These are phyloP conservation scores for Crossaster papposus DNA, from an alignment of 53 echinoderm and acorn worm genomes.

Conservation along the genomic window DNA sequence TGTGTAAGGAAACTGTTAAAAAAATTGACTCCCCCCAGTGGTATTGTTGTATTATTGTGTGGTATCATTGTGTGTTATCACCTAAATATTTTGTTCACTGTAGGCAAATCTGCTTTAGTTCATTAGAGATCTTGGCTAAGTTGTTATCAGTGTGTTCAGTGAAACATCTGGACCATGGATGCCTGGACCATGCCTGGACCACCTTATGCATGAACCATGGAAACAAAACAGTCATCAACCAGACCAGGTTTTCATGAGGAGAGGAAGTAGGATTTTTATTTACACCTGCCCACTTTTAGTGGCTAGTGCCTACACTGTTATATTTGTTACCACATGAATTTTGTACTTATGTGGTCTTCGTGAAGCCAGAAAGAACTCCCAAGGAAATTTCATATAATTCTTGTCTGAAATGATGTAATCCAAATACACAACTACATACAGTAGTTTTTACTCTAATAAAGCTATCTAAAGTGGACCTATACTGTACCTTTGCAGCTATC, in stretches of 20 bases:
- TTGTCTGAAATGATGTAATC: too few species aligned
- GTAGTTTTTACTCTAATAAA: too few species aligned
- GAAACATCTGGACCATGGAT: slow-evolving; percentile 19
- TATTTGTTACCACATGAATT: too few species aligned
- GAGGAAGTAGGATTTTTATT: background rate
- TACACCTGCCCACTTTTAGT: background rate
- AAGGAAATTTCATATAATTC: too few species aligned
- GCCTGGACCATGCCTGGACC: background rate
- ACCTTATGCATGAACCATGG: background rate
- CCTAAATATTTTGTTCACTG: background rate
- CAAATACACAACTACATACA: too few species aligned
- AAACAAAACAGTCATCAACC: background rate
- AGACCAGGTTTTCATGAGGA: background rate
- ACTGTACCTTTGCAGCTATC: too few species aligned
- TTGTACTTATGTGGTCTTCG: too few species aligned
- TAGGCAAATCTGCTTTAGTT: slow-evolving; percentile 18
- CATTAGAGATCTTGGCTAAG: background rate
- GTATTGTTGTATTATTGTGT: slow-evolving; percentile 26
- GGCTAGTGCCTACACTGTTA: too few species aligned
- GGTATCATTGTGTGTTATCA: slow-evolving; percentile 14
- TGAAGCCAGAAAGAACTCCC: too few species aligned
- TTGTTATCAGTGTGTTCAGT: slow-evolving; percentile 10
- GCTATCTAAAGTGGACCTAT: too few species aligned
- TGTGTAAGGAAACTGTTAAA: slow-evolving; percentile 39
- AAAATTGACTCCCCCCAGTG: slow-evolving; percentile 35